Evolutionary conservation across 2,888 invertebrate species (phyloP), one percentile per base, ranked within the genome.

Genomic region (Magallana nippona): DNA sequence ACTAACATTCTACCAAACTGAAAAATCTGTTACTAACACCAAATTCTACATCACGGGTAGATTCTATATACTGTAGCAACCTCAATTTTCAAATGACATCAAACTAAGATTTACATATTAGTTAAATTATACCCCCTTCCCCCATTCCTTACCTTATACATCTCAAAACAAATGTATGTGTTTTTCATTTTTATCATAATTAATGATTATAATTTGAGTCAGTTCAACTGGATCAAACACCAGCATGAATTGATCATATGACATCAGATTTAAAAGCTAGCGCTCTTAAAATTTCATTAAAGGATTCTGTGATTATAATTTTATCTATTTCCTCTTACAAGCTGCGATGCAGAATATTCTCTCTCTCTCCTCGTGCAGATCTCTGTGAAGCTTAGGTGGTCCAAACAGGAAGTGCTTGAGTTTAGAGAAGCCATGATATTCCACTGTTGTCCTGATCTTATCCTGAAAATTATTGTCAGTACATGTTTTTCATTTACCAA

Each of bases 311-410:
- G 44, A 44, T 44, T 8, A n/a, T 8, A 44, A 44, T 44, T 8
- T 44, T 5, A 44, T 44, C 44, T 44, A 8, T 44, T 44, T 44
- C 44, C 44, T 93, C 95, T 93, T 88, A 95, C 95, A 94, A 86
- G 94, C 94, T 63, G 95, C 95, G 83, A 95, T 92, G 82, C 94
- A 94, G 91, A 95, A 95, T 17, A 95, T 90, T 44, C 94, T 90
- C 85, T 95, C 94, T 85, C 94, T 92, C 83, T 95, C 94, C 2
- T 89, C 87, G 5, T 91, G 85, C 15, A 95, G 91, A 83, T 92
- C 90, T 79, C 89, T 89, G 71, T 93, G 90, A 27, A 95, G 90
- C 85, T 93, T 93, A 22, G 95, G 94, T n/a, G 95, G 95, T 3
- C 95, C 95, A 91, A 94, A 94, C 13, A 94, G 86, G 80, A 92